Evolutionary conservation across 2,888 invertebrate species (phyloP), one percentile per base, ranked within the genome.

Genomic region (Trissoscelio sp.): DNA sequence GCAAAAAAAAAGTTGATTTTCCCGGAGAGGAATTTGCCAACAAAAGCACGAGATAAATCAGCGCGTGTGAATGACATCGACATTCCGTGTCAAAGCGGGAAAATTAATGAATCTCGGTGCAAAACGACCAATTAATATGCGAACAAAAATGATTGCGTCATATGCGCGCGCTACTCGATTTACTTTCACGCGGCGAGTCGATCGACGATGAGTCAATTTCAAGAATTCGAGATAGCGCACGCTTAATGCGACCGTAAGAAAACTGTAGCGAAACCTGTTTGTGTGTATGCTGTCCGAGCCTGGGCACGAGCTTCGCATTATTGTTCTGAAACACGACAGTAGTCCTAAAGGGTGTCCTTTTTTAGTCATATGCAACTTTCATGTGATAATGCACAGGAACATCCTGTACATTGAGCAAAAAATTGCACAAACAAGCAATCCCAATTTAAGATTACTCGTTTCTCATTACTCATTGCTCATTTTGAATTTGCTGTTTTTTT

Each of bases 151-250:
- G 42, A 75, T 81, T 75, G 67, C 81, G 67, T 77, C 81, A 81
- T 6, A n/a, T n/a, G n/a, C 60, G 64, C 46, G 58, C 60, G 44
- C 60, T 60, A 58, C 75, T 66, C 72, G 75, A 77, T 81, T 72
- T 77, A 81, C 81, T 81, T 81, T 77, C 81, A 81, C 72, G 64
- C 42, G 20, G 69, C 53, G 58, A 73, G 81, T 64, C 60, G 73
- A 77, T 77, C 73, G 81, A 34, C 81, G 81, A 81, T 77, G 81
- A 81, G 70, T 81, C 81, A 81, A 81, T 81, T 77, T 77, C 77
- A 67, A 73, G 73, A 77, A 77, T 77, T 77, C 72, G 58, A 75
- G 81, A 75, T 66, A n/a, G n/a, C 70, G 31, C 67, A 42, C 46
- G 57, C 67, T 72, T 66, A 69, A 72, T 55, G 48, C 60, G 42